Conservation (phyloP, 1,140 invertebrate species). For the Papilio machaon region DNA sequence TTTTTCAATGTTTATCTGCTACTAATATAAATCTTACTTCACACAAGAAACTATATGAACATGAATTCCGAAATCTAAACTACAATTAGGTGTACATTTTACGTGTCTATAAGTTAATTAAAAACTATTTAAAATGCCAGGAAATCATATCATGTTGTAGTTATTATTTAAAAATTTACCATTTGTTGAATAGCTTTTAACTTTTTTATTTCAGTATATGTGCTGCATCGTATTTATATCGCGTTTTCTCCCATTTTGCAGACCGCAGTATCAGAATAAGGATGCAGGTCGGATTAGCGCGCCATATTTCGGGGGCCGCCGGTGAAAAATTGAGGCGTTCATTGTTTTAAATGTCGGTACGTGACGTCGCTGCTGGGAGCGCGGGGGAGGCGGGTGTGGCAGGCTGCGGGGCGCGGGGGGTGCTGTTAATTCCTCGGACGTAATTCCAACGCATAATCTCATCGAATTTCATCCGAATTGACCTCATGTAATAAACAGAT, state of each 20-base stretch:
- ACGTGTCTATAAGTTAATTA: too few relatives aligned
- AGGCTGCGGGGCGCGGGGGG: neutral
- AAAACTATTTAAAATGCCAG: too few relatives aligned
- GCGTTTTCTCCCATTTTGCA: neutral
- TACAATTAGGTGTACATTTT: too few relatives aligned
- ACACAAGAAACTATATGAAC: too few relatives aligned
- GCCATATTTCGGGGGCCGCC: constrained; percentile 55
- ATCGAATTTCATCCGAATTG: constrained; percentile 14
- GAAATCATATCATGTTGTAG: too few relatives aligned
- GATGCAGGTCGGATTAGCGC: constrained; percentile 61
- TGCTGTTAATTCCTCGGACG: constrained; percentile 47
- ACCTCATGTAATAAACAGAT: neutral
- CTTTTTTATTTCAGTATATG: neutral
- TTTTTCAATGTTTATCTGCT: too few relatives aligned
- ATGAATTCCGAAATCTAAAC: too few relatives aligned
- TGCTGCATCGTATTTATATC: neutral
- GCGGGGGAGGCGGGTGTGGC: neutral
- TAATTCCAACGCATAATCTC: constrained; percentile 34
- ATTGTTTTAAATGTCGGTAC: constrained; percentile 77
- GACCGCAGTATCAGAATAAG: constrained; percentile 52
- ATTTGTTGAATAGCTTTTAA: too few relatives aligned
- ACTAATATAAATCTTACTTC: too few relatives aligned
- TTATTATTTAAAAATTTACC: too few relatives aligned
- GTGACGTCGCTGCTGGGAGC: constrained; percentile 49
- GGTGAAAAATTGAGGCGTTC: constrained; percentile 77